Conservation (phyloP, 2,888 invertebrate species). For the Yponomeuta plumbellus region DNA sequence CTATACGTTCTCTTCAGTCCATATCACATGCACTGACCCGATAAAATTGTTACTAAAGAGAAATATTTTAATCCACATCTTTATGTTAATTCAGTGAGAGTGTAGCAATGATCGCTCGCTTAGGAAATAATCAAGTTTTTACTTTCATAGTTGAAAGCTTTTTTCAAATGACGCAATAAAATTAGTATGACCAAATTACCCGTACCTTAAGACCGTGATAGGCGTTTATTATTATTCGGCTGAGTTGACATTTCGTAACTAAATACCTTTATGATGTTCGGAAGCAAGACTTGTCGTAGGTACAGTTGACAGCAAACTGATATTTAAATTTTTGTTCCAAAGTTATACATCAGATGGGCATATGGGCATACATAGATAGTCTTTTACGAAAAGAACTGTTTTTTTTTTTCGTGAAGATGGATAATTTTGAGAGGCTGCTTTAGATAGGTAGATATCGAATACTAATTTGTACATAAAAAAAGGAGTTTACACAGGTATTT, state of each 20-base stretch:
- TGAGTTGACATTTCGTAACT: background rate
- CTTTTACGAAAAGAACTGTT: too few species aligned
- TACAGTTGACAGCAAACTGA: background rate
- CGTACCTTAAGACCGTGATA: background rate
- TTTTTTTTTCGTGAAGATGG: too few species aligned
- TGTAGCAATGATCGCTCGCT: constrained; percentile 3
- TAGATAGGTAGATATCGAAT: too few species aligned
- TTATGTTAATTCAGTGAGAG: constrained; percentile 14
- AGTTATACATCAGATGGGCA: too few species aligned
- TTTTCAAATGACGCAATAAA: constrained; percentile 1
- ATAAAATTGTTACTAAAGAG: background rate
- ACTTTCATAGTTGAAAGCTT: constrained; percentile 2
- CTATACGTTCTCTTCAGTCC: background rate
- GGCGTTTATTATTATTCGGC: background rate
- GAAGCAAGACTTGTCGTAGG: background rate
- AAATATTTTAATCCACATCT: background rate
- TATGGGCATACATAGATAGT: too few species aligned
- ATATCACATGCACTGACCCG: background rate
- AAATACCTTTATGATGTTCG: background rate
- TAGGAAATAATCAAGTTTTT: constrained; percentile 6
- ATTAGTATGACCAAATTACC: background rate
- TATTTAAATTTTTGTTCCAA: too few species aligned
- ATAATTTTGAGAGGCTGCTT: too few species aligned
- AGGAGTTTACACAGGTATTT: too few species aligned
- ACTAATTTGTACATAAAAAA: too few species aligned